phyloP scores from a whole-genome alignment of 2,113 vertebrate genomes.

The Oncorhynchus keta region DNA sequence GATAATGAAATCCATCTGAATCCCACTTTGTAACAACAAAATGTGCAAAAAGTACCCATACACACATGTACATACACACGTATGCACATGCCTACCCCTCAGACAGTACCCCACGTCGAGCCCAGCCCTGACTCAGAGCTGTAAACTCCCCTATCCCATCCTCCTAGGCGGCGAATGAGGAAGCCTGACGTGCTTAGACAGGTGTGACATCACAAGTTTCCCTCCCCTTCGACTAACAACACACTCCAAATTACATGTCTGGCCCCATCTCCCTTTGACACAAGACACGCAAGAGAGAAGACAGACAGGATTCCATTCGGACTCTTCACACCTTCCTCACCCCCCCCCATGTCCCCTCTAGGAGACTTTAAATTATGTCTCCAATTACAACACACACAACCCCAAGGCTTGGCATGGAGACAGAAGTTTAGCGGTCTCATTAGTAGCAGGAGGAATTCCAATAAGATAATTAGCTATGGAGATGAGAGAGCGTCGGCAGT shows the following conservation, averaged over 20 bases:
- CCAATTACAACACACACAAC: constrained; percentile 52
- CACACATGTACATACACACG: constrained; percentile 2
- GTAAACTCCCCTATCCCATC: constrained; percentile 52
- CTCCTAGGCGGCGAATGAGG: constrained; percentile 39
- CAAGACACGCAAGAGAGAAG: constrained; percentile 22
- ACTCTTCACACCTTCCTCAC: constrained; percentile 43
- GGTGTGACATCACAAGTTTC: not conserved
- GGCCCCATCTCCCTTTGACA: constrained; percentile 25
- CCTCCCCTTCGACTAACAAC: not conserved
- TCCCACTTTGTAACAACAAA: too few species aligned
- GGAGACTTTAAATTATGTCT: constrained; percentile 56
- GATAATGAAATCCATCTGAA: too few species aligned
- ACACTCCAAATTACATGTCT: constrained; percentile 44
- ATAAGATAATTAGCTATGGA: constrained; percentile 63
- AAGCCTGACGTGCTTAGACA: constrained; percentile 50
- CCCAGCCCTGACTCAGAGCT: constrained; percentile 55
- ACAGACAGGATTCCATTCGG: constrained; percentile 35
- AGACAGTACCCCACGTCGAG: not conserved
- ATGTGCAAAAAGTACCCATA: not conserved
- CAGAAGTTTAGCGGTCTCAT: constrained; percentile 73
- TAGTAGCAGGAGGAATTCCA: constrained; percentile 64
- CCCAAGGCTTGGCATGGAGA: constrained; percentile 56
- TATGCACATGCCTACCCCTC: constrained; percentile 26
- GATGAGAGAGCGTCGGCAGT: constrained; percentile 46
- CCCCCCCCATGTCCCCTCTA: constrained; percentile 36